These are phyloP conservation scores for Ophioninae sp. DNA, from an alignment of 2,888 invertebrate genomes.

Conservation along the genomic window DNA sequence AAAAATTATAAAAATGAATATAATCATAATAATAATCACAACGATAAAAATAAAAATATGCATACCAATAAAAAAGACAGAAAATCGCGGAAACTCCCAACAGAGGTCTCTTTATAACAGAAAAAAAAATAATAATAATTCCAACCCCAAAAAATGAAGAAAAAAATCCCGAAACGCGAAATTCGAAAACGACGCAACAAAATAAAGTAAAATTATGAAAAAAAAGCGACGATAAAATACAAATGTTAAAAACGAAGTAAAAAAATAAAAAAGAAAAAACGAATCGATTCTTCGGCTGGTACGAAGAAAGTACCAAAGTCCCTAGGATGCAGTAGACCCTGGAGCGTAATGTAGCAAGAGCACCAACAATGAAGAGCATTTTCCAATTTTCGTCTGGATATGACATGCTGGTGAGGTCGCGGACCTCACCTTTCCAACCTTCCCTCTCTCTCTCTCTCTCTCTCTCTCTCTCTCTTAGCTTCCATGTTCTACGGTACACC, in stretches of 20 bases:
- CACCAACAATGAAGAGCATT: constrained; percentile 70
- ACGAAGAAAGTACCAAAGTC: constrained; percentile 38
- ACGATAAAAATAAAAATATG: too few relatives aligned
- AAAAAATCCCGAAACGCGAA: too few relatives aligned
- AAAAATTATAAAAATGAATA: too few relatives aligned
- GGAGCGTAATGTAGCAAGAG: constrained; percentile 55
- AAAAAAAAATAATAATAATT: too few relatives aligned
- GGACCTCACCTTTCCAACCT: constrained; percentile 64
- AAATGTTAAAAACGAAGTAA: neutral
- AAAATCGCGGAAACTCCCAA: too few relatives aligned
- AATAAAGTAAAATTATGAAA: too few relatives aligned
- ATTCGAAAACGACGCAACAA: too few relatives aligned
- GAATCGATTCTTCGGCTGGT: neutral
- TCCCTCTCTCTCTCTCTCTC: constrained; percentile 22
- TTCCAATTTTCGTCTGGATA: constrained; percentile 77
- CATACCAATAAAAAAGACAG: too few relatives aligned
- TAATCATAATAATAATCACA: too few relatives aligned
- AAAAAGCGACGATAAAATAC: too few relatives aligned
- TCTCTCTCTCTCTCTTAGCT: constrained; percentile 16
- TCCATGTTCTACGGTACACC: constrained; percentile 42
- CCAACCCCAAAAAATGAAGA: too few relatives aligned
- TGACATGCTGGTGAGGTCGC: constrained; percentile 67
- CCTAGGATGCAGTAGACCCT: constrained; percentile 49
- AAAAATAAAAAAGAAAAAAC: neutral
- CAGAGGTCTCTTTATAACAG: too few relatives aligned